Conservation (phyloP, 2,113 vertebrate genomes). For the Halcyon senegalensis region DNA sequence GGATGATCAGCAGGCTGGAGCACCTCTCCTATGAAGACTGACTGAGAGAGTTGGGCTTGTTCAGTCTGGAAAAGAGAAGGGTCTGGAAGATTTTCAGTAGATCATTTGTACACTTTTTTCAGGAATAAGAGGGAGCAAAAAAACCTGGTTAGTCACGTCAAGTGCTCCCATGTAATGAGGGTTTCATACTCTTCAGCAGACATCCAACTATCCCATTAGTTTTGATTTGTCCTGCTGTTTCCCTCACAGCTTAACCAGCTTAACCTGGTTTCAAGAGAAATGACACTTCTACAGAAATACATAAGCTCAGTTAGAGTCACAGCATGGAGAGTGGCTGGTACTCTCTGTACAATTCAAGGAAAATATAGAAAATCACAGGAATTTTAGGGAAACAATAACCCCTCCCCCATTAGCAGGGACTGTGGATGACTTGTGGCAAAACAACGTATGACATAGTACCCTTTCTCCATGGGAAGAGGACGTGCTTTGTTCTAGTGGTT, state of each 20-base stretch:
- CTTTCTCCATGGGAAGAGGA: neutral
- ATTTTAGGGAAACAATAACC: neutral
- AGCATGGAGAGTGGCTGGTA: neutral
- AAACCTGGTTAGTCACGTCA: neutral
- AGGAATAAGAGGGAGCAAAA: neutral
- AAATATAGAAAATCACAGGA: neutral
- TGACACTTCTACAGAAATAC: neutral
- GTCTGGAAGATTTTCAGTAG: neutral
- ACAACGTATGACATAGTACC: rapidly evolving
- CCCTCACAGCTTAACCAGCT: neutral
- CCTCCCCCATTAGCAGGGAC: neutral
- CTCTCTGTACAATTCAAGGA: neutral
- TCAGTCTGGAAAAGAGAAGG: too few relatives aligned
- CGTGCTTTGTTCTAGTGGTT: neutral
- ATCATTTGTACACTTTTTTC: neutral
- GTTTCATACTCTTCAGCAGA: neutral
- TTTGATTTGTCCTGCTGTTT: neutral
- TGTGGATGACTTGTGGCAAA: neutral
- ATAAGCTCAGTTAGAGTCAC: neutral
- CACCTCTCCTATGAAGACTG: too few relatives aligned
- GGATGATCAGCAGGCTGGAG: too few relatives aligned
- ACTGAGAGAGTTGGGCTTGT: too few relatives aligned
- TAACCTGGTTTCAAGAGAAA: neutral
- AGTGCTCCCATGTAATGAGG: neutral
- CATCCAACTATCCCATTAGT: neutral